These are phyloP conservation scores for Ifrita kowaldi DNA, from an alignment of 2,113 vertebrate genomes.

Conservation along the genomic window DNA sequence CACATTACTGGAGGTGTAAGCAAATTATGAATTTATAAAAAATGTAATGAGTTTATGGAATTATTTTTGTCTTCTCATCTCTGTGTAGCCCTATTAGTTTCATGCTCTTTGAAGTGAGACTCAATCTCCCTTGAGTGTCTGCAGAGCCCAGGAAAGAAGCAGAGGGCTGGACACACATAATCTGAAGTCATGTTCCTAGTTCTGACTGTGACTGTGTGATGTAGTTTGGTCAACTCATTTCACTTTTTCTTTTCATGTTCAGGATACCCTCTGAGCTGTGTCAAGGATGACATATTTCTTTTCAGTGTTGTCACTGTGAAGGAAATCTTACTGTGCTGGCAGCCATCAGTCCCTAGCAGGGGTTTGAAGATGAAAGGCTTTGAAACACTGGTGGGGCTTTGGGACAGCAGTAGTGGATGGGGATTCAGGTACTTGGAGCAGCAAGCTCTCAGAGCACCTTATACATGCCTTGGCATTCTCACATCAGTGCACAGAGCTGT, in stretches of 20 bases:
- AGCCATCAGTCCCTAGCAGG: background rate
- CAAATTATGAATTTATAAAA: background rate
- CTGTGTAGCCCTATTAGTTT: background rate
- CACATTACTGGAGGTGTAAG: background rate
- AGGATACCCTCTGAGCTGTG: background rate
- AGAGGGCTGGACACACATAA: background rate
- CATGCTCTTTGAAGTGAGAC: background rate
- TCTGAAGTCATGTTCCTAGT: background rate
- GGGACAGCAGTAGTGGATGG: background rate
- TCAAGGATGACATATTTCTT: background rate
- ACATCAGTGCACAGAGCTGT: background rate
- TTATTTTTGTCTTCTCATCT: background rate
- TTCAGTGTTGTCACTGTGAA: background rate
- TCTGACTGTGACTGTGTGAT: background rate
- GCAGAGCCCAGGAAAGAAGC: background rate
- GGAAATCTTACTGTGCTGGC: background rate
- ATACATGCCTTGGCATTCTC: background rate
- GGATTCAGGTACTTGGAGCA: background rate
- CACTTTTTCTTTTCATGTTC: background rate
- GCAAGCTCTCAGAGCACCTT: background rate
- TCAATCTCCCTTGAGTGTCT: background rate
- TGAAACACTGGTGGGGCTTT: background rate
- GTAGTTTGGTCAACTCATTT: background rate
- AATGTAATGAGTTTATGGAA: background rate
- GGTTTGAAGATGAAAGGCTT: background rate